Percentiles rank a stretch among this genome's conserved stretches.
phyloP scores from a whole-genome alignment of 2,113 vertebrate genomes.

The Halichoerus grypus region DNA sequence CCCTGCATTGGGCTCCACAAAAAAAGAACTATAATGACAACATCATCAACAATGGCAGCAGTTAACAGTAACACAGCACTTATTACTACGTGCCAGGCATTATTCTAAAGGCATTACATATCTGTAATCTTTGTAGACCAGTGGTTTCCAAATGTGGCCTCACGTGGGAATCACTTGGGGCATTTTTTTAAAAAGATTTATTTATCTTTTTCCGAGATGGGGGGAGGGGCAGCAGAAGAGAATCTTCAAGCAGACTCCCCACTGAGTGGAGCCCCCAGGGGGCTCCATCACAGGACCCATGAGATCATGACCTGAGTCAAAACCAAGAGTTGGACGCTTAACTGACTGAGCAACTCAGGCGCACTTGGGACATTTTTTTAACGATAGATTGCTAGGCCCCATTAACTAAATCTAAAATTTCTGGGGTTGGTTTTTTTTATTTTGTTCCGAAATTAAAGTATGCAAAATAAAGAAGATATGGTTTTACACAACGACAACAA shows the following conservation, averaged over 20 bases:
- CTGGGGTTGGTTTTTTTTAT: not conserved
- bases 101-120: constrained; percentile 53
- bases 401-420: constrained; percentile 23
- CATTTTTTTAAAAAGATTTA: not conserved
- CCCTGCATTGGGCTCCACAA: not conserved
- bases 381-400: not conserved
- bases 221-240: not conserved
- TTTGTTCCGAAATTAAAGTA: not conserved
- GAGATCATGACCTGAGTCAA: not conserved
- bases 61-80: constrained; percentile 27
- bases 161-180: constrained; percentile 8
- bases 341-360: not conserved
- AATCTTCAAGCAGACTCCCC: not conserved
- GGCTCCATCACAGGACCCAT: not conserved
- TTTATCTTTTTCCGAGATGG: not conserved
- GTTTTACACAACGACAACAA: not conserved
- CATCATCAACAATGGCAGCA: not conserved
- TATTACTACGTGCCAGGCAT: constrained; percentile 22
- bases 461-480: not conserved
- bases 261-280: not conserved
- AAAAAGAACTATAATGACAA: not conserved
- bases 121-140: constrained; percentile 49
- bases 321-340: not conserved
- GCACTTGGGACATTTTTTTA: not conserved
- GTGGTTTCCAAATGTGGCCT: constrained; percentile 52